Evolutionary conservation across 2,888 invertebrate genomes (phyloP).

Genomic region (Drosophila picticornis): DNA sequence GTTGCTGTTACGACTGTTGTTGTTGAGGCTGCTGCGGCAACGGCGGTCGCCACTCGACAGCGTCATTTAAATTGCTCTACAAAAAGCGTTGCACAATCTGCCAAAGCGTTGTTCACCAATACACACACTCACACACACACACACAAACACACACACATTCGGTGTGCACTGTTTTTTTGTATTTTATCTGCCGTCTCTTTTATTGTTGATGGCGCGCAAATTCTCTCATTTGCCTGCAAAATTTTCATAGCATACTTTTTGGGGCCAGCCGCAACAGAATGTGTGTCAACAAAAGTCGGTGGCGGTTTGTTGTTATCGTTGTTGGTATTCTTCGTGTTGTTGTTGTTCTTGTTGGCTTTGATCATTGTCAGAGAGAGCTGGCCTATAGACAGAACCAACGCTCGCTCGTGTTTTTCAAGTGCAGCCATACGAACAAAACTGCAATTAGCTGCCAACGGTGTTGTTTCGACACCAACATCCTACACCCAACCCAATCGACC

Average conservation of each 20-base stretch:
- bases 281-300: constrained; percentile 70
- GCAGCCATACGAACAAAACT: constrained; percentile 52
- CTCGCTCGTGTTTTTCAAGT: constrained; percentile 38
- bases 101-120: constrained; percentile 57
- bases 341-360: constrained; percentile 14
- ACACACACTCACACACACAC: constrained; percentile 26
- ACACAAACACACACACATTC: constrained; percentile 19
- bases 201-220: constrained; percentile 67
- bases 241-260: constrained; percentile 69
- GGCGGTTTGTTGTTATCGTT: constrained; percentile 9
- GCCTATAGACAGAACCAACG: constrained; percentile 33
- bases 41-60: constrained; percentile 50
- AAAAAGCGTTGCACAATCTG: constrained; percentile 66
- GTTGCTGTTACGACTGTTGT: constrained; percentile 51
- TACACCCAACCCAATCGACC: not conserved
- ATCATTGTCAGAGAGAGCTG: constrained; percentile 23
- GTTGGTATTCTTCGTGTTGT: not conserved
- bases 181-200: constrained; percentile 34
- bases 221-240: constrained; percentile 72
- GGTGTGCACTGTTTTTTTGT: constrained; percentile 14
- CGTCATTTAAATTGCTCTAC: constrained; percentile 73
- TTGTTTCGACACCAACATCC: constrained; percentile 13
- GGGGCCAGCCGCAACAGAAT: constrained; percentile 63
- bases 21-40: constrained; percentile 44
- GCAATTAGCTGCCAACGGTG: constrained; percentile 52